Evolutionary conservation across 2,888 invertebrate genomes (phyloP).

Genomic region (Stegophylla sp.): DNA sequence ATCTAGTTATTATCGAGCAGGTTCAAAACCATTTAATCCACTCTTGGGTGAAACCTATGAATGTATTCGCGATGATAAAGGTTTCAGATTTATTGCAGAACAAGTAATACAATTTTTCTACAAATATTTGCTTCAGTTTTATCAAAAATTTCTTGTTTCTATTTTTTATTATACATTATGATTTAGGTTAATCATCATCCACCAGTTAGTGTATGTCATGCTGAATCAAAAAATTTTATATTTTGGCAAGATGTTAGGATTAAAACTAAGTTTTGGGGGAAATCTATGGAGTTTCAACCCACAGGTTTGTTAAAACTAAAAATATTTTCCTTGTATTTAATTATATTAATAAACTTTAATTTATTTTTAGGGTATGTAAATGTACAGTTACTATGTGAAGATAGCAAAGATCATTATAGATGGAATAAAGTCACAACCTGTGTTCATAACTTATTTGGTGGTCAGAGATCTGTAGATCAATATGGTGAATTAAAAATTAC

Average conservation of each 20-base stretch:
- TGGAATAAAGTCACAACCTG: conserved; percentile 88
- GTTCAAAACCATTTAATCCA: conserved; percentile 86
- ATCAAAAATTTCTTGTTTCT: background rate
- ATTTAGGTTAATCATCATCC: conserved; percentile 82
- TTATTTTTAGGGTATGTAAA: conserved; percentile 68
- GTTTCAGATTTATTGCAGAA: conserved; percentile 80
- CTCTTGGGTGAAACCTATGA: conserved; percentile 83
- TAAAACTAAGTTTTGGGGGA: conserved; percentile 89
- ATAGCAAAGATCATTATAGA: conserved; percentile 71
- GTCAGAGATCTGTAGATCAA: conserved; percentile 85
- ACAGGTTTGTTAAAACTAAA: conserved; percentile 66
- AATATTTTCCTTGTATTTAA: background rate
- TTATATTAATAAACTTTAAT: background rate
- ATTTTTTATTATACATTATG: conserved; percentile 9
- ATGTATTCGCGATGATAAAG: conserved; percentile 78
- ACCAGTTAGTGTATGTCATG: conserved; percentile 81
- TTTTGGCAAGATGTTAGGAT: conserved; percentile 85
- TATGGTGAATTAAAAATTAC: conserved; percentile 81
- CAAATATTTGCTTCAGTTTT: background rate
- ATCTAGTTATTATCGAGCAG: conserved; percentile 75
- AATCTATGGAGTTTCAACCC: conserved; percentile 88
- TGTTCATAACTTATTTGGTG: conserved; percentile 83
- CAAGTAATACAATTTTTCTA: conserved; percentile 68
- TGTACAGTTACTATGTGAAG: conserved; percentile 70
- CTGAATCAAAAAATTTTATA: conserved; percentile 77